Base-by-base conservation (phyloP, 2,888 invertebrate species). In the Geophilus truncorum region DNA sequence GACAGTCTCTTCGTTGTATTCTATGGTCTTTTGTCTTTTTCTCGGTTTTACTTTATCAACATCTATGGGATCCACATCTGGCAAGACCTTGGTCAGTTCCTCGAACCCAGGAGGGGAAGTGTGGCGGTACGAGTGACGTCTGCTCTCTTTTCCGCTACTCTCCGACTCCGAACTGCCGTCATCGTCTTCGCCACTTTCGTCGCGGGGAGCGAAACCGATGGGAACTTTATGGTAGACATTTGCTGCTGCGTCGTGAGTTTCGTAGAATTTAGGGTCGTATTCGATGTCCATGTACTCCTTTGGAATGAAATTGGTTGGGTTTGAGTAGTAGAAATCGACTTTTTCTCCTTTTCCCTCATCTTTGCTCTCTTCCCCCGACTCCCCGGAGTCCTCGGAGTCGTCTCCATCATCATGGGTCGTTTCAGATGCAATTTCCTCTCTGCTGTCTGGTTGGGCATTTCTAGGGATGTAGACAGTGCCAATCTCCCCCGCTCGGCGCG, bases 241-340 rank as follows among this genome's bases (percentile, higher is more conserved):
- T 1, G 78, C 78, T 6, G 78, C 78, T 1, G 36, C 78, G 25
- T 78, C 78, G 40, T 45, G 78, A 2, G 1, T 15, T 77, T 77
- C 77, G 36, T 77, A 77, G 28, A 23, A 78, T 12, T 78, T 36
- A 4, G 78, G 9, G 12, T 78, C 78, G 28, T 78, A 78, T 21
- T 78, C 45, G 36, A 15, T 21, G 7, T 21, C 12, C 12, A 36
- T 10, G n/a, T 78, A 78, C 9, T 77, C 77, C 23, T 40, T 28
- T 6, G 78, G 78, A 15, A 78, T 21, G 15, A 78, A 40, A 40
- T 78, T 34, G 4, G 32, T 25, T 6, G 75, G 75, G 18, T 51
- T 18, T 21, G 18, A n/a, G 51, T 6, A 51, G 4, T 70, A 28
- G 5, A 28, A 70, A 23, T 62, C 21, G 21, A 6, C 5, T 23